Base-by-base conservation (phyloP, 1,140 invertebrate genomes). In the Theocolax elegans region DNA sequence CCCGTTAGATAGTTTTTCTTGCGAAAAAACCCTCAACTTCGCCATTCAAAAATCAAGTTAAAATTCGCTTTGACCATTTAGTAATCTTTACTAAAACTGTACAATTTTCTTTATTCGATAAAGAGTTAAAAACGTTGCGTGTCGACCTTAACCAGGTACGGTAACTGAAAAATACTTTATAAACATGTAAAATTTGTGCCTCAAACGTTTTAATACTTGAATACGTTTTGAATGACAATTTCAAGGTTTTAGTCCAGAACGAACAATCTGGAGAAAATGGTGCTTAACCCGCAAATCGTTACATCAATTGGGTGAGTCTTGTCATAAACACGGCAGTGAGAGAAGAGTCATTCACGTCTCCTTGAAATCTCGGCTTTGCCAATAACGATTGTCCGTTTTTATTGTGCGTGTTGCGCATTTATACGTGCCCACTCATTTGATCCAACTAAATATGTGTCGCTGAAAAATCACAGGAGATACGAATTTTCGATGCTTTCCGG, bases 331-430 rank as follows among this genome's bases (percentile, higher is more conserved):
- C 31, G 35, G 49, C 48, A 70, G 40, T 70, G 60, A 63, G 59
- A 7, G 17, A 19, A 68, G 42, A 69, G 31, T 31, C 1, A 8
- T 48, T 56, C 44, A 9, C 1, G 42, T 67, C 53, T 60, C 23
- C 13, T 31, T 8, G 10, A 54, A 69, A 49, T 60, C 42, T 68
- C 15, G 10, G 17, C 42, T n/a, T 69, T 6, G n/a, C 12, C 35
- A 54, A 71, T 71, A 49, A 71, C 4, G 44, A 58, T 58, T 64
- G 67, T 62, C 67, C 40, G 46, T 64, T 56, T n/a, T 31, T 63
- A 70, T 63, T 72, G 65, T 72, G 51, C 59, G 56, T 64, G 49
- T 56, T 72, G 51, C 58, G 29, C 38, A 67, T 51, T 19, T 67
- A 38, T 54, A 42, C 40, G 38, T 53, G 53, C 46, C 56, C 42